A percentile compares a stretch with the other conserved stretches of the same genome.
Conservation (phyloP, 2,888 invertebrate species). For the Dasypolia templi region DNA sequence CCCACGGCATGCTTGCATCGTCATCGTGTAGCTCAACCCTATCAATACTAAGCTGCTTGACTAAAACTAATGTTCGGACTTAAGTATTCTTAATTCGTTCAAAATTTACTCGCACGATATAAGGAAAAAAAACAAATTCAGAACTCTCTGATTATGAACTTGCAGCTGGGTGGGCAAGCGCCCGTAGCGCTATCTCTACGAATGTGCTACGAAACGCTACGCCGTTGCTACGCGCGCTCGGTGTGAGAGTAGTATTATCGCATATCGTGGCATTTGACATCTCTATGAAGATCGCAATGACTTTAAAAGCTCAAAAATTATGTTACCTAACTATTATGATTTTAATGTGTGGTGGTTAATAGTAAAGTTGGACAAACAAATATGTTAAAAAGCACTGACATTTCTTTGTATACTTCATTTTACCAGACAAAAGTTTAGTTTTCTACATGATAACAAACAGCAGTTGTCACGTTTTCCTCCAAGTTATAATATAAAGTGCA, state of each 20-base stretch:
- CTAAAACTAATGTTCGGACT: too few species aligned
- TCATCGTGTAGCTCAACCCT: not conserved
- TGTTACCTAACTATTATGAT: not conserved
- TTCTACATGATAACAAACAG: slow-evolving; percentile 17
- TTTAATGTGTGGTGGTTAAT: not conserved
- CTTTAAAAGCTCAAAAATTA: not conserved
- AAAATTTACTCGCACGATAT: not conserved
- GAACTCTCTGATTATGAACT: slow-evolving; percentile 1
- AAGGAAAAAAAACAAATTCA: not conserved
- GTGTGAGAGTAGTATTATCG: not conserved
- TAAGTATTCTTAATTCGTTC: not conserved
- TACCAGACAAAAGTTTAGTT: not conserved
- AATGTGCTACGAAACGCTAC: slow-evolving; percentile 43
- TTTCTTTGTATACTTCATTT: not conserved
- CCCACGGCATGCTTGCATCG: not conserved
- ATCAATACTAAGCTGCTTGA: not conserved
- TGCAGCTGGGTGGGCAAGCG: not conserved
- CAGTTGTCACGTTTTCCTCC: slow-evolving; percentile 7
- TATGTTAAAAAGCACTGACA: not conserved
- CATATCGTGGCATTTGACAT: not conserved
- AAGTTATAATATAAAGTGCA: slow-evolving; percentile 53
- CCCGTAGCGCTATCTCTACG: slow-evolving; percentile 35
- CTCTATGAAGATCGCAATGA: not conserved
- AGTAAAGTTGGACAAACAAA: not conserved
- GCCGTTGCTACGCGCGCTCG: slow-evolving; percentile 16